These are phyloP conservation scores for Penaeus japonicus DNA, from an alignment of 1,140 invertebrate genomes.

Conservation along the genomic window DNA sequence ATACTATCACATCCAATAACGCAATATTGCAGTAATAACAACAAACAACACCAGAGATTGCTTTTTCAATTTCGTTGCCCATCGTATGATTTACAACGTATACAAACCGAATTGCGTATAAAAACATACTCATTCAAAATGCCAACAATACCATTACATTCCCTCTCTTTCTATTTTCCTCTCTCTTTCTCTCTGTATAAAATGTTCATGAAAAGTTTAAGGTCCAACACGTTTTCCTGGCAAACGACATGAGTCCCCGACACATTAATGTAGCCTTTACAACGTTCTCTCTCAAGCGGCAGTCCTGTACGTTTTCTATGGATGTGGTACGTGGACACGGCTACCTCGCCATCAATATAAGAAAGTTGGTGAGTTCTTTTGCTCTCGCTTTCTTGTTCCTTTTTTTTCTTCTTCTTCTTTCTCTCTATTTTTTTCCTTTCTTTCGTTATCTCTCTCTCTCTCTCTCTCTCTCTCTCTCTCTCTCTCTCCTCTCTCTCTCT, in stretches of 20 bases:
- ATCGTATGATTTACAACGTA: background rate
- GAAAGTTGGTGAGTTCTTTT: background rate
- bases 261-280: conserved; percentile 17
- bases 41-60: background rate
- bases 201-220: too few species aligned
- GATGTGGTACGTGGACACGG: background rate
- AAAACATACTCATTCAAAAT: too few species aligned
- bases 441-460: background rate
- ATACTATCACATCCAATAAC: too few species aligned
- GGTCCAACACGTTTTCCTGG: background rate
- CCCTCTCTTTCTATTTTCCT: background rate
- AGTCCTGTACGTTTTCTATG: conserved; percentile 37
- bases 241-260: background rate
- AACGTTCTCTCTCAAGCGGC: conserved; percentile 32
- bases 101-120: too few species aligned
- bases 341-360: too few species aligned
- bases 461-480: conserved; percentile 28
- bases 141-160: background rate
- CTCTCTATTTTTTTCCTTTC: background rate
- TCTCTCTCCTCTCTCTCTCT: too few species aligned
- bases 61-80: background rate
- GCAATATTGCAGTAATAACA: too few species aligned
- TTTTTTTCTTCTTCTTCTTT: background rate
- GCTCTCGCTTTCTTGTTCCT: background rate
- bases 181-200: background rate